Evolutionary conservation across 2,797 vertebrate species (phyloP).

Genomic region (Lepus townsendii): DNA sequence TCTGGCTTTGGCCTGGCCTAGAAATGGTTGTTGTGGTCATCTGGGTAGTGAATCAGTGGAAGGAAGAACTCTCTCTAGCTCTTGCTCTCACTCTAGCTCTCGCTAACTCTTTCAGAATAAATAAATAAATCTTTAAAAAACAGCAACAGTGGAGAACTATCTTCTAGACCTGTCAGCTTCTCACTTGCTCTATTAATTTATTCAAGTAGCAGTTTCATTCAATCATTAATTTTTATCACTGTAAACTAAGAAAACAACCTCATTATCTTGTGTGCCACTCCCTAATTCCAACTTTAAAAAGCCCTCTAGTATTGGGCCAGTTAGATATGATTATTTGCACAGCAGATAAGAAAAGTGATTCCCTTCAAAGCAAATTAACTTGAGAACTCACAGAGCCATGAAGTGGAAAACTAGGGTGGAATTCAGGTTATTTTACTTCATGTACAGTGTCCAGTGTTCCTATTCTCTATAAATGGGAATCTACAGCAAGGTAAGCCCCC

Average conservation of each 20-base stretch:
- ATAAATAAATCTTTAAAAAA: too few relatives aligned
- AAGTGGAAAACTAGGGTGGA: not conserved
- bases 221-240: not conserved
- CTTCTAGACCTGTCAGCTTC: not conserved
- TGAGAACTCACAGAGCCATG: not conserved
- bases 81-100: too few relatives aligned
- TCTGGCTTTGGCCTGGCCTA: too few relatives aligned
- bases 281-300: not conserved
- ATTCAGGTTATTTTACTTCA: not conserved
- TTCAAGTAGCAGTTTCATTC: not conserved
- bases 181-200: not conserved
- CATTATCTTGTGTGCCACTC: not conserved
- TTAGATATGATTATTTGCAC: not conserved
- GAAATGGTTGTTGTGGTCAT: too few relatives aligned
- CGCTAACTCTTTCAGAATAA: too few relatives aligned
- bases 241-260: not conserved
- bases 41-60: too few relatives aligned
- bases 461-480: not conserved
- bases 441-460: not conserved
- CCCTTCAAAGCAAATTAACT: not conserved
- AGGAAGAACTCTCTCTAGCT: too few relatives aligned
- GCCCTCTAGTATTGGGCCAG: not conserved
- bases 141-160: not conserved
- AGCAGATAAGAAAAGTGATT: not conserved
- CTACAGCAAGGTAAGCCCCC: not conserved